Percentiles rank a stretch among this genome's conserved stretches.
phyloP scores from a whole-genome alignment of 2,888 invertebrate species.

The Epistrophella euchroma region DNA sequence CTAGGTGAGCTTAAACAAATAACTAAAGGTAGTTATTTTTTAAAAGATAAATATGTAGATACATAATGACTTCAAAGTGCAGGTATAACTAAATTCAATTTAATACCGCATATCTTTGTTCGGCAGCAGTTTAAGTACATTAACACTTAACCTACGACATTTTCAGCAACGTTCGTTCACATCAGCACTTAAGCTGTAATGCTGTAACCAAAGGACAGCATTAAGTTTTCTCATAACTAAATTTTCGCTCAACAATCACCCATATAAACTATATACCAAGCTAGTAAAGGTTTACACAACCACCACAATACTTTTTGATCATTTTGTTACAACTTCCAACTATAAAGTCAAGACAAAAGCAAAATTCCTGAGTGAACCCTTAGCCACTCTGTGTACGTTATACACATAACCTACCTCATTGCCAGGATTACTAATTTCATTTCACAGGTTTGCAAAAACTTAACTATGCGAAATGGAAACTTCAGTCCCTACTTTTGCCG shows the following conservation, averaged over 20 bases:
- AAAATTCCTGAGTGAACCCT: constrained; percentile 63
- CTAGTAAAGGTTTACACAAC: not conserved
- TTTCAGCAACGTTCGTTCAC: not conserved
- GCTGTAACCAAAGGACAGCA: constrained; percentile 68
- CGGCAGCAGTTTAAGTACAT: not conserved
- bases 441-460: constrained; percentile 74
- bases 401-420: not conserved
- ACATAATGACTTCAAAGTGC: not conserved
- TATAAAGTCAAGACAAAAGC: constrained; percentile 7
- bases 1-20: no score
- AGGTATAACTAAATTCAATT: not conserved
- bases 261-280: not conserved
- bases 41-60: no score
- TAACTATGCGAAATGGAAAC: constrained; percentile 74
- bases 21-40: no score
- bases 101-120: not conserved
- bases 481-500: constrained; percentile 51
- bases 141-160: not conserved
- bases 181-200: constrained; percentile 19
- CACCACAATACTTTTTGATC: constrained; percentile 47
- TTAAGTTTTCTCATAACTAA: constrained; percentile 63
- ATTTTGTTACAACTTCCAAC: constrained; percentile 38
- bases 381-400: constrained; percentile 12
- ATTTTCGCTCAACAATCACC: constrained; percentile 45
- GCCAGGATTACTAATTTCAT: constrained; percentile 69